Conservation (phyloP, 2,888 invertebrate species). For the Melangyna quadrimaculata region DNA sequence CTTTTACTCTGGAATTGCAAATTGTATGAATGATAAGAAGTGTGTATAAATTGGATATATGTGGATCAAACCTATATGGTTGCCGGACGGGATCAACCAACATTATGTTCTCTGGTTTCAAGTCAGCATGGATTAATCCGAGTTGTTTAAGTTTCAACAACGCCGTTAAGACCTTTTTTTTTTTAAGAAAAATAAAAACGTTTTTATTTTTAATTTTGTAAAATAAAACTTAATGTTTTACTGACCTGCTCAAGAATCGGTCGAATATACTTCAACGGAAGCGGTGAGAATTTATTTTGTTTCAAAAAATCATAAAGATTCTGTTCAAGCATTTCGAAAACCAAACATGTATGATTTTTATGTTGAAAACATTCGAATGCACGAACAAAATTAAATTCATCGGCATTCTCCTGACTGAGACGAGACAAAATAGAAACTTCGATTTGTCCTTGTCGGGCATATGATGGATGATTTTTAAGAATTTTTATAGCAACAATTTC, state of each 20-base stretch:
- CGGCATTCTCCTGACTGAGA: slow-evolving; percentile 97
- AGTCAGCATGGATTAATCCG: slow-evolving; percentile 99
- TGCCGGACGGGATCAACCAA: slow-evolving; percentile 98
- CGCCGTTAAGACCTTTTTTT: slow-evolving; percentile 84
- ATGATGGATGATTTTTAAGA: slow-evolving; percentile 99
- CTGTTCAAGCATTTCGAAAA: slow-evolving; percentile 99
- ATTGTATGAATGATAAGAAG: neutral
- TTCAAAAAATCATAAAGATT: slow-evolving; percentile 99
- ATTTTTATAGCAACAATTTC: slow-evolving; percentile 99
- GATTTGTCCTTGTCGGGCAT: slow-evolving; percentile 99
- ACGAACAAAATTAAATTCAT: slow-evolving; percentile 99
- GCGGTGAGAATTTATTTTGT: slow-evolving; percentile 99
- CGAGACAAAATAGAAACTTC: slow-evolving; percentile 97
- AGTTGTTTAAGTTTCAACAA: slow-evolving; percentile 90
- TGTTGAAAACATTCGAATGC: slow-evolving; percentile 99
- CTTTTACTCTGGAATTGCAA: slow-evolving; percentile 90
- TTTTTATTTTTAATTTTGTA: neutral
- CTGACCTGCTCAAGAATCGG: slow-evolving; percentile 98
- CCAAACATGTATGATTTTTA: slow-evolving; percentile 99
- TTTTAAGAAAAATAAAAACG: neutral
- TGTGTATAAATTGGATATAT: neutral
- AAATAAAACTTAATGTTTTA: neutral
- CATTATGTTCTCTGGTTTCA: slow-evolving; percentile 99
- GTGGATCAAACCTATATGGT: slow-evolving; percentile 86
- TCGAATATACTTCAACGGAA: slow-evolving; percentile 98